Conservation (phyloP, 2,797 vertebrate genomes). For the Syndactyla subalaris region DNA sequence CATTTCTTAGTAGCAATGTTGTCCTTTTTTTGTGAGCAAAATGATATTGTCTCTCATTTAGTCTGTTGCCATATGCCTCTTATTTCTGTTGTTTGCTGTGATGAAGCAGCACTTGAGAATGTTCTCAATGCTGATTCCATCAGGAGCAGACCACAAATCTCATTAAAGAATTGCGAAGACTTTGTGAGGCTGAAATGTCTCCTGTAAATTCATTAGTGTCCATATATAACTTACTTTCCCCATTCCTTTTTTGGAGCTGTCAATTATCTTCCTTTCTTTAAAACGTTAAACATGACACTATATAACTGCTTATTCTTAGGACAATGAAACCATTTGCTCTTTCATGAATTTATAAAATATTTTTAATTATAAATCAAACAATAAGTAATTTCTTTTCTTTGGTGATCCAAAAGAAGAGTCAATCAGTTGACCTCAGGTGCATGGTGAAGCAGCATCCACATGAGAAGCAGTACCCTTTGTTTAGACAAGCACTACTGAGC, state of each 20-base stretch:
- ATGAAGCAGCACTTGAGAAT: neutral
- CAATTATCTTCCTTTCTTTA: neutral
- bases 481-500: neutral
- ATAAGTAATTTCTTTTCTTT: neutral
- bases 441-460: neutral
- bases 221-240: neutral
- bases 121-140: neutral
- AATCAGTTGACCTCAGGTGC: neutral
- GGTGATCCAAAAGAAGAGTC: neutral
- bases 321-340: neutral
- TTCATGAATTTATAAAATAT: constrained; percentile 31
- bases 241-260: neutral
- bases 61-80: neutral
- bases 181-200: neutral
- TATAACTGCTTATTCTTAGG: neutral
- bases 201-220: neutral
- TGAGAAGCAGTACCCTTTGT: neutral
- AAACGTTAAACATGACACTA: neutral
- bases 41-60: neutral
- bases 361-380: constrained; percentile 32
- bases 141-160: neutral
- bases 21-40: neutral
- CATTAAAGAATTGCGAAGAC: neutral
- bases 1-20: neutral
- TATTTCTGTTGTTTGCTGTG: neutral